Conservation (phyloP, 2,113 vertebrate genomes). For the Rhodinocichla rosea region DNA sequence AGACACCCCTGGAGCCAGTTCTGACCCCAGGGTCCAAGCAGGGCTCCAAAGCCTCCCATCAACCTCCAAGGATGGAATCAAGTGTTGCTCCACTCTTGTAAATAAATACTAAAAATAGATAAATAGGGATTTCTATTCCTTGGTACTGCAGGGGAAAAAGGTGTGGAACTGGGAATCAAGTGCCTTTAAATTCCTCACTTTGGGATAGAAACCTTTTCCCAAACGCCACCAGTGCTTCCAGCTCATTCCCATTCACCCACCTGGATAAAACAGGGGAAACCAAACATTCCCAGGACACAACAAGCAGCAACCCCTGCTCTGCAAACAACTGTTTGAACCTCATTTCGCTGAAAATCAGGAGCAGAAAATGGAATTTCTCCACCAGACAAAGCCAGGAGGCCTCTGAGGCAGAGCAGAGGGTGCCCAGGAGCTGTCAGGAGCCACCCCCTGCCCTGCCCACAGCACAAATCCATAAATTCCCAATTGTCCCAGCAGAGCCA, state of each 20-base stretch:
- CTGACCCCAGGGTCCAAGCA: background rate
- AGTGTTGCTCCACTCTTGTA: no score
- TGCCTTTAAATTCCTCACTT: background rate
- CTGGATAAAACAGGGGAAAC: background rate
- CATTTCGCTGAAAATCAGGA: background rate
- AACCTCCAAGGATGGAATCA: background rate
- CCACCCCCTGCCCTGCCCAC: background rate
- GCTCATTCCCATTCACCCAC: background rate
- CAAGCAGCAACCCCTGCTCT: background rate
- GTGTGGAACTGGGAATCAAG: background rate
- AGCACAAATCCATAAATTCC: background rate
- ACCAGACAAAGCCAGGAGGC: background rate
- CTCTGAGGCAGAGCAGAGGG: background rate
- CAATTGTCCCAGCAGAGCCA: background rate
- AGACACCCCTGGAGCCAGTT: background rate
- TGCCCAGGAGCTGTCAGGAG: background rate
- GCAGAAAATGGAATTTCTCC: background rate
- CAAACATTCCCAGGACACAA: background rate
- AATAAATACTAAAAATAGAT: background rate
- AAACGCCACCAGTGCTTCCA: background rate
- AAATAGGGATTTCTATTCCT: background rate
- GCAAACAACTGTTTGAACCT: background rate
- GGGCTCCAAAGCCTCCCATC: accelerated
- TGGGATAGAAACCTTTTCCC: background rate
- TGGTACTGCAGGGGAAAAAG: accelerated